Base-by-base conservation (phyloP, 2,113 vertebrate species). In the Platycercus adscitus region DNA sequence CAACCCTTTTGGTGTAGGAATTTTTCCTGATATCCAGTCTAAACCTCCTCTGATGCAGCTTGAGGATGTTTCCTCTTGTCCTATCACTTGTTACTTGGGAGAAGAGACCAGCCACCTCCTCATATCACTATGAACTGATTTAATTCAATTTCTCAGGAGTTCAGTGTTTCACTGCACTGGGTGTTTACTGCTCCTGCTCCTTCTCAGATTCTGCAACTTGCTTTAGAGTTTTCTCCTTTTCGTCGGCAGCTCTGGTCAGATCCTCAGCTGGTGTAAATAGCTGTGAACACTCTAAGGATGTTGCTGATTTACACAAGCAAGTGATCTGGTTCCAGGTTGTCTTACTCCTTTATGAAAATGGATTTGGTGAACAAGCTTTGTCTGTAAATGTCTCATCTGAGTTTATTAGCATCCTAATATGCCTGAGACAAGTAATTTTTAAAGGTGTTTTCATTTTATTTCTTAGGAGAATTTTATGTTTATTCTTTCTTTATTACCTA, bases 401-500 rank as follows among this genome's bases (percentile, higher is more conserved):
- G 43, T 93, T 95, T 93, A 93, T 95, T 84, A 90, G 26, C 26
- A 37, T 86, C 35, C 56, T 92, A 81, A 44, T 55, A 78, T 93
- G 72, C n/a, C 55, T 52, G 28, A 81, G 58, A 68, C 21, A 76
- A 93, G 55, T 58, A 9, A 11, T 82, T 82, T 96, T 90, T 52
- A 55, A 78, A 44, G 11, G 14, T 71, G 39, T 75, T 92, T 94
- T 88, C 43, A 61, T 90, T 95, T 94, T 93, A 78, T 86, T 91
- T 93, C 64, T 86, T 78, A 65, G 47, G 65, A 81, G 43, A 78
- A 75, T 88, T 79, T 92, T 90, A 90, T 94, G 81, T 81, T 95
- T 96, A 95, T 97, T 92, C 76, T 93, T 94, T 43, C 75, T 83
- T 92, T 86, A 94, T 88, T 63, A 78, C 64, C 94, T 94, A 84